Evolutionary conservation across 2,797 vertebrate genomes (phyloP), one percentile per base, ranked within the genome.

Genomic region (Melopsittacus undulatus): DNA sequence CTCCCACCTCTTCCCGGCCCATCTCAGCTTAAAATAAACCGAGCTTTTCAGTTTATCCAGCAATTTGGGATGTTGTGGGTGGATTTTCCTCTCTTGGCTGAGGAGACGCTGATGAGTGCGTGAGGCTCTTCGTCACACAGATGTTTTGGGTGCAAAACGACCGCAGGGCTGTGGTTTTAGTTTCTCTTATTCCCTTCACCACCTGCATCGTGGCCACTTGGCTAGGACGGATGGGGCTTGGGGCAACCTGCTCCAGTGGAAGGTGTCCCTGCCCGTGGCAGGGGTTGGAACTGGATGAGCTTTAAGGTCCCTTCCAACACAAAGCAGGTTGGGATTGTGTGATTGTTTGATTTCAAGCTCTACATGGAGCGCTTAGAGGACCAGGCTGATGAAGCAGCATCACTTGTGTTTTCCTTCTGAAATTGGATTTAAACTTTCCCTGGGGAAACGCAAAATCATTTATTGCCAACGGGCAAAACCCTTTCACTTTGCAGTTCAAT

Each of bases 311-410:
- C 9, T 57, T 57, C 52, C 32, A 57, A 34, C n/a, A 14, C 54
- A 34, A 23, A 57, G 54, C 54, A 9, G n/a, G 22, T 54, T n/a
- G 23, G 23, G 32, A 57, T 13, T 57, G 21, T 57, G 23, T 57
- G 54, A 23, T 56, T 27, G 32, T 56, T 56, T 27, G 36, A 36
- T 82, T 54, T 46, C 46, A 19, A 19, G 34, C 42, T 69, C 40
- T 3, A 0, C 46, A 40, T 8, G 2, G 29, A 62, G 40, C 5
- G 0, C 46, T 45, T 12, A 2, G 29, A 57, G 38, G 38, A 45
- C 6, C 11, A 4, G 32, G 22, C 1, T 32, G 48, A 29, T 32
- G 72, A 42, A 24, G 27, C 13, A 24, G 48, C 27, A 16, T 17
- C 10, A 1, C 56, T n/a, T 5, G 36, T 26, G 64, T 19, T 56